Evolutionary conservation across 2,797 vertebrate species (phyloP).

Genomic region (Syndactyla subalaris): DNA sequence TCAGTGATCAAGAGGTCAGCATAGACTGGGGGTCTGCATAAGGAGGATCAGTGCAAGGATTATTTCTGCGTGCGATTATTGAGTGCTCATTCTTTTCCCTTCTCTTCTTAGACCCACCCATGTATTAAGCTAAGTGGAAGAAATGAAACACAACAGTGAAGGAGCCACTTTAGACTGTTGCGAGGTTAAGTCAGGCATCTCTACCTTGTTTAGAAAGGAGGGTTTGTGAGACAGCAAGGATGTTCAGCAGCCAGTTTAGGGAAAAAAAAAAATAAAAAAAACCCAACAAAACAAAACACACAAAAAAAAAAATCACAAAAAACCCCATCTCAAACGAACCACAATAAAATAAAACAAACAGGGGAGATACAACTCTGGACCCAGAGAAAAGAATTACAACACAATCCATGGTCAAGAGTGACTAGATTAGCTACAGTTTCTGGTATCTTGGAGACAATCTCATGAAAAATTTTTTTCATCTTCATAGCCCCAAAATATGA

Average conservation of each 20-base stretch:
- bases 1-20: not conserved
- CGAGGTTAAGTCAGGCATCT: not conserved
- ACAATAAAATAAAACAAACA: not conserved
- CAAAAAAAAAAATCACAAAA: too few species aligned
- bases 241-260: accelerated
- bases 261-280: too few species aligned
- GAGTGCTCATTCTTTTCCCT: not conserved
- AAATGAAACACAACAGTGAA: not conserved
- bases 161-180: not conserved
- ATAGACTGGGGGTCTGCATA: not conserved
- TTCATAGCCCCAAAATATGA: not conserved
- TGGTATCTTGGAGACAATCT: not conserved
- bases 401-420: accelerated
- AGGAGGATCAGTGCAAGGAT: not conserved
- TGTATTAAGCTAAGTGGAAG: not conserved
- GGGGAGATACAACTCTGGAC: accelerated
- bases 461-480: not conserved
- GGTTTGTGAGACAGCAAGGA: accelerated
- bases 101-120: not conserved
- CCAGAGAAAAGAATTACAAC: accelerated
- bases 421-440: not conserved
- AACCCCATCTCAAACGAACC: not conserved
- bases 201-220: not conserved
- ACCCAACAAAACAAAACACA: too few species aligned
- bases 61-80: not conserved